A percentile compares a stretch with the other conserved stretches of the same genome.
Evolutionary conservation across 2,113 vertebrate species (phyloP).

Genomic region (Otolemur garnettii): DNA sequence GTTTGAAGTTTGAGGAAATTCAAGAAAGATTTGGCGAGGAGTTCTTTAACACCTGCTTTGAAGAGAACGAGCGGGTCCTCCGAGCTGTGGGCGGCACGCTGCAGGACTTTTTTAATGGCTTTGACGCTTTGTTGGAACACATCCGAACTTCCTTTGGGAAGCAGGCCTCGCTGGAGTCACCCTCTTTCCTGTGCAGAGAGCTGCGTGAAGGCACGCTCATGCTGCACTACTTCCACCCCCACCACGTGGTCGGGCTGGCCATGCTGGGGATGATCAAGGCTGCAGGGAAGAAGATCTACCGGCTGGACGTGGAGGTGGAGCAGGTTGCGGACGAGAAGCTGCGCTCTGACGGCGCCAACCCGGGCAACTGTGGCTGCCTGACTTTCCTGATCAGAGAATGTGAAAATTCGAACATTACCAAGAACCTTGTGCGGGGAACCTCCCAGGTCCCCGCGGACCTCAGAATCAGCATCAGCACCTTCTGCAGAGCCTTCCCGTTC

Average conservation of each 20-base stretch:
- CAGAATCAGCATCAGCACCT: conserved; percentile 96
- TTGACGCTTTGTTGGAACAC: conserved; percentile 97
- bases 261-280: conserved; percentile 97
- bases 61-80: conserved; percentile 98
- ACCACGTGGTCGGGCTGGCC: conserved; percentile 94
- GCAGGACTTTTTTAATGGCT: conserved; percentile 99
- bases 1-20: conserved; percentile 95
- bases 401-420: conserved; percentile 86
- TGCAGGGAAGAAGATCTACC: conserved; percentile 95
- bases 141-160: conserved; percentile 97
- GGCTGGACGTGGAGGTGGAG: conserved; percentile 94
- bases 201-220: conserved; percentile 91
- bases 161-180: conserved; percentile 94
- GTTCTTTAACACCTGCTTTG: conserved; percentile 97
- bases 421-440: conserved; percentile 88
- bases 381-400: conserved; percentile 94
- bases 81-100: conserved; percentile 96
- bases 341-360: conserved; percentile 89
- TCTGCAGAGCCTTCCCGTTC: conserved; percentile 98
- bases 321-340: conserved; percentile 90
- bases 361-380: conserved; percentile 91
- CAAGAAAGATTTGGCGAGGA: conserved; percentile 97
- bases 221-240: conserved; percentile 97
- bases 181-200: conserved; percentile 99
- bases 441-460: conserved; percentile 94